Conservation (phyloP, 2,113 vertebrate species). For the Apteryx owenii region DNA sequence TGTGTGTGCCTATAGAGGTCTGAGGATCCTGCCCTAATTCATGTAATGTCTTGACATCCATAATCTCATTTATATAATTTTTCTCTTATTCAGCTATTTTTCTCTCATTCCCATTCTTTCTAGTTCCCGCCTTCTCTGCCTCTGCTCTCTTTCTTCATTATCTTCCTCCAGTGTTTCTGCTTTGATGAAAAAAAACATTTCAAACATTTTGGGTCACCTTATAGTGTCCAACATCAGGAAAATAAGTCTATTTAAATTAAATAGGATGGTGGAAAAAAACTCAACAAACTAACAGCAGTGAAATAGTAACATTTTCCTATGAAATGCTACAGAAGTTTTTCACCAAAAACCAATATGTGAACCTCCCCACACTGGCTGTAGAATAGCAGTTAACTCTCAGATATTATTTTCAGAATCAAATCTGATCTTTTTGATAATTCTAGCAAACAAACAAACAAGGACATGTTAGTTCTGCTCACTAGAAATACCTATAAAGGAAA, state of each 20-base stretch:
- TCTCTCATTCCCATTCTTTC: neutral
- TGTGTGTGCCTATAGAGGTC: slow-evolving; percentile 9
- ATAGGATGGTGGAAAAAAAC: neutral
- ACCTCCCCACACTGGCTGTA: rapidly evolving
- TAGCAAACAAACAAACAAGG: neutral
- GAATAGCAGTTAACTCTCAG: neutral
- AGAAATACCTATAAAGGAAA: neutral
- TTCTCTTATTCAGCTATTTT: neutral
- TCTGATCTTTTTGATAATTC: neutral
- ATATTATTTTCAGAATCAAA: neutral
- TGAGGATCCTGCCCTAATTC: neutral
- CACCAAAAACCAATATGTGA: neutral
- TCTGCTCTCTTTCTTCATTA: neutral
- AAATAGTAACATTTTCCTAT: neutral
- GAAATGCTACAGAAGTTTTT: neutral
- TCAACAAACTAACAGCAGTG: neutral
- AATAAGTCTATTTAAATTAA: neutral
- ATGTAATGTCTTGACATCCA: neutral
- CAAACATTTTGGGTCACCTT: neutral
- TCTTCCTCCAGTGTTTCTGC: neutral
- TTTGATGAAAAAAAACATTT: neutral
- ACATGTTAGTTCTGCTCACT: neutral
- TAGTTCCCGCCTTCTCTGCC: neutral
- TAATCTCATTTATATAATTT: neutral
- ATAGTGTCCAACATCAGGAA: neutral